Base-by-base conservation (phyloP, 2,797 vertebrate genomes). In the Acipenser transmontanus region DNA sequence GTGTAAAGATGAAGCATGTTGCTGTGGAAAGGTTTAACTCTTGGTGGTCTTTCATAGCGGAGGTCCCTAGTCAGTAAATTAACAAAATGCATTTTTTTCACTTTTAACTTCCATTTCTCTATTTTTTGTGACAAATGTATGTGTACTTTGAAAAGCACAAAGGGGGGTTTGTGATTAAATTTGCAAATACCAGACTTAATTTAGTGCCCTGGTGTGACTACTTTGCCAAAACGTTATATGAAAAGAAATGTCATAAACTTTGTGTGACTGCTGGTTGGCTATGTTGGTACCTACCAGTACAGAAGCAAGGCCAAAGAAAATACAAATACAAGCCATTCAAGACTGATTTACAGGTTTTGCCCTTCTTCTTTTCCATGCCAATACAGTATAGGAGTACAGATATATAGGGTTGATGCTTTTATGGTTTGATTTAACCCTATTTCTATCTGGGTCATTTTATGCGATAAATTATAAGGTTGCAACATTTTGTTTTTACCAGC, bases 341-440 rank as follows among this genome's bases (percentile, higher is more conserved):
- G 70, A 76, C 69, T 72, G 71, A 77, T 79, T 77, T 76, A 73
- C 63, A 60, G 12, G 8, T n/a, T 49, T 73, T 71, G 75, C 74
- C 72, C 72, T 66, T 49, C 65, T 62, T 73, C 67, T 66, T 50
- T 48, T 66, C 49, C 47, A 72, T 73, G 69, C 63, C 62, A 70
- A 69, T 68, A 62, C 65, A 72, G 52, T 50, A 63, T 65, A 8
- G 1, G 1, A 6, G 5, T 10, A 59, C 5, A 63, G 69, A 78
- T 72, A 73, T 73, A 74, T 71, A 75, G 63, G 11, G 12, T 54
- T 62, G 9, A 9, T 68, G 57, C 62, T 70, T 67, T 63, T 62
- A 56, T 59, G 34, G 47, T 66, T 50, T n/a, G 10, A 62, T 73
- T 64, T 51, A 6, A 48, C 47, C 59, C 47, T 34, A 61, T 60